Evolutionary conservation across 2,113 vertebrate species (phyloP), one percentile per base, ranked within the genome.

Genomic region (Glaucidium brasilianum): DNA sequence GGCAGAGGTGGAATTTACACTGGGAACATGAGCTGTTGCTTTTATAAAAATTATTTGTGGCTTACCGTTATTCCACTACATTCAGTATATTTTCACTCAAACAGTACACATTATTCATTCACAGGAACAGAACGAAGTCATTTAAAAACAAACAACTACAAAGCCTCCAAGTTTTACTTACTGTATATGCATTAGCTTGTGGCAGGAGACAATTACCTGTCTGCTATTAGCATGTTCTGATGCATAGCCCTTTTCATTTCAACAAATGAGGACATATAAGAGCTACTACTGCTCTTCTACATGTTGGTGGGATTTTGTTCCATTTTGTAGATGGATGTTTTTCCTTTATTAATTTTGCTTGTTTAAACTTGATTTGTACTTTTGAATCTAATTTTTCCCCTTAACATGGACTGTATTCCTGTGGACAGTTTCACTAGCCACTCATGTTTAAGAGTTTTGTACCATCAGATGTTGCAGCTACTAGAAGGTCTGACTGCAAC

Each of bases 231-330:
- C 43, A 60, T 34, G 41, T 66, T 92, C 75, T 77, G 27, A 86
- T 69, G 37, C 41, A 90, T 12, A 62, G 59, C 22, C 37, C 4
- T 74, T 59, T 71, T 50, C 25, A 55, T 22, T 88, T 41, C 37
- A 86, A 88, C 15, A 83, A 92, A 88, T 32, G 16, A 69, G 63
- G 25, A 62, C 13, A 14, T 9, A 11, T 2, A 37, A 49, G 23
- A 85, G 27, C 58, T 88, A 20, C 18, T 69, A 23, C 39, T 77
- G 53, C 16, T 56, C 16, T 62, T 35, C 4, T 14, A 37, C 9
- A 2, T 0, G 0, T 12, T 10, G 1, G 30, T 47, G 12, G 0
- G 2, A 23, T 52, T 78, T 64, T 82, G 2, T 37, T 88, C 27
- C 13, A 15, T 62, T 83, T 69, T 69, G 19, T 23, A 53, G 56